Conservation (phyloP, 2,888 invertebrate genomes). For the Drosophila algonquin region DNA sequence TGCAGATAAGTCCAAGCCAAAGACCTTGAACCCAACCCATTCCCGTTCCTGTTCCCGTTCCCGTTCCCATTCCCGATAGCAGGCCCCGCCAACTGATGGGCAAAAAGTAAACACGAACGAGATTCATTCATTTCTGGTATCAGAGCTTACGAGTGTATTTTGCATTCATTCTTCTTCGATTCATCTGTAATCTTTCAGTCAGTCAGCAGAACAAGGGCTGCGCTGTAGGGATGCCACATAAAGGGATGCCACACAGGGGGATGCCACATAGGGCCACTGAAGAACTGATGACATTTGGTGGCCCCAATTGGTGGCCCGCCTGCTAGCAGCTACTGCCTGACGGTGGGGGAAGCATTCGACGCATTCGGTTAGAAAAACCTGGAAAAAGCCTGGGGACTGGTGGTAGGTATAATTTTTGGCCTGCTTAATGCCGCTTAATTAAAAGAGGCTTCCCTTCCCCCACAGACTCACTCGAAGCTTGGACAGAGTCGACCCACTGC, state of each 20-base stretch:
- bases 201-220: slow-evolving; percentile 47
- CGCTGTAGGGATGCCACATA: slow-evolving; percentile 48
- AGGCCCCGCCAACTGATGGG: too few species aligned
- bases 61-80: not conserved
- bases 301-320: not conserved
- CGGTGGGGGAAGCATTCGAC: too few species aligned
- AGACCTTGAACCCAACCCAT: not conserved
- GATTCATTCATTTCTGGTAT: not conserved
- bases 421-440: slow-evolving; percentile 38
- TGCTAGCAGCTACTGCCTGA: not conserved
- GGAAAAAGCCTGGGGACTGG: not conserved
- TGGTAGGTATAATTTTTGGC: slow-evolving; percentile 1
- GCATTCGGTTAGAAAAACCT: not conserved
- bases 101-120: not conserved
- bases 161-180: not conserved
- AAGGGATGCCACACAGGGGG: slow-evolving; percentile 56
- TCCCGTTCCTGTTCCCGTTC: too few species aligned
- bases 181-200: not conserved
- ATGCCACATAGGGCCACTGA: slow-evolving; percentile 74
- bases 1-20: not conserved
- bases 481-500: not conserved
- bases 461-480: not conserved
- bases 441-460: not conserved
- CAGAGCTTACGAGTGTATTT: slow-evolving; percentile 4
- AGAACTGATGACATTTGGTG: slow-evolving; percentile 50